These are phyloP conservation scores for Hybognathus amarus DNA, from an alignment of 2,797 vertebrate species.

Conservation along the genomic window DNA sequence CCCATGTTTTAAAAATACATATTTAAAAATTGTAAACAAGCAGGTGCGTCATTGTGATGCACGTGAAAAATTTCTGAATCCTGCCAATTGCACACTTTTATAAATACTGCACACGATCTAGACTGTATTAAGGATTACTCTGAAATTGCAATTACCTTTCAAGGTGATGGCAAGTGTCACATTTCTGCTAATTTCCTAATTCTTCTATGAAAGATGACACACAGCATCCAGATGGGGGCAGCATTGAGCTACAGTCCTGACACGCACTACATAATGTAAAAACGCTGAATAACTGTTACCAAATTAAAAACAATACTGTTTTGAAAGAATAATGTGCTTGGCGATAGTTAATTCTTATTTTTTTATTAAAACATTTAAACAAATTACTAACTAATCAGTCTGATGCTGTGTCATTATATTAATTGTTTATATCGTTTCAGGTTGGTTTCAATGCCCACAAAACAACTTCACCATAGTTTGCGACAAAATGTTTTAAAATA, in stretches of 20 bases:
- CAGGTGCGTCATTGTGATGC: not conserved
- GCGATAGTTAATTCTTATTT: too few relatives aligned
- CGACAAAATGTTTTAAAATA: too few relatives aligned
- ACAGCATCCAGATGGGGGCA: constrained; percentile 17
- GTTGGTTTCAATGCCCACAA: not conserved
- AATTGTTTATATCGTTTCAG: not conserved
- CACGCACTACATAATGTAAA: not conserved
- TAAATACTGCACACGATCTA: not conserved
- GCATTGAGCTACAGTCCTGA: constrained; percentile 8
- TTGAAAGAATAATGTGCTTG: not conserved
- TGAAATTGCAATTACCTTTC: not conserved
- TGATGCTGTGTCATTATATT: not conserved
- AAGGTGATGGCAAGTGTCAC: not conserved
- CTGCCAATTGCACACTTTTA: not conserved
- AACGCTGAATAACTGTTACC: not conserved
- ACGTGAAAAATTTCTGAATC: not conserved
- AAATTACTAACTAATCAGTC: not conserved
- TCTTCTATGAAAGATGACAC: not conserved
- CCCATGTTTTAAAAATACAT: not conserved
- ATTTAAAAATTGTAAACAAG: not conserved
- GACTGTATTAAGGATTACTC: not conserved
- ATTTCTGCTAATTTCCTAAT: too few relatives aligned
- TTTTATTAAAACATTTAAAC: not conserved
- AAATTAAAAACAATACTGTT: not conserved
- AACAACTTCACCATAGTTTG: not conserved